These are phyloP conservation scores for Cosmia pyralina DNA, from an alignment of 2,888 invertebrate genomes.

Conservation along the genomic window DNA sequence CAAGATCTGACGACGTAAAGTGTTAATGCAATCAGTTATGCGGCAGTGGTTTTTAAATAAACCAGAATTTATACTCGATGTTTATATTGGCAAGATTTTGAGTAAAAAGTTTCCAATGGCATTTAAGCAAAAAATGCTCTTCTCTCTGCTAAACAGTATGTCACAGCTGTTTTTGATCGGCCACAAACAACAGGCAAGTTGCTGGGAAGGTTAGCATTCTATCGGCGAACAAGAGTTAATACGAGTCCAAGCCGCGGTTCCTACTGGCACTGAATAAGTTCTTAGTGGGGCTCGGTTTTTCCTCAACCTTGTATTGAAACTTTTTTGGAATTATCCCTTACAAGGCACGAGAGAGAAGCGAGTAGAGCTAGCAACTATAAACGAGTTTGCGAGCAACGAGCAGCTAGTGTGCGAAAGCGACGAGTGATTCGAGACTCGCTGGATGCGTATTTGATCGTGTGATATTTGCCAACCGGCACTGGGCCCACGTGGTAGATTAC, in stretches of 20 bases:
- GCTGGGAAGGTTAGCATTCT: slow-evolving; percentile 69
- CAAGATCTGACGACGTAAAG: too few species aligned
- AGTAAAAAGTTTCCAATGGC: too few species aligned
- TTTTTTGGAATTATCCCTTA: neutral
- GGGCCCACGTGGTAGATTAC: neutral
- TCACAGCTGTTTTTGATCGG: slow-evolving; percentile 55
- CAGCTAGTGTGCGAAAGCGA: too few species aligned
- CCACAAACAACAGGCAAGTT: slow-evolving; percentile 67
- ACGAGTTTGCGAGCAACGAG: neutral
- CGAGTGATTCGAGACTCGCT: neutral
- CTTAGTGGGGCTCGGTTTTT: slow-evolving; percentile 1
- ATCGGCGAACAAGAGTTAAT: slow-evolving; percentile 65
- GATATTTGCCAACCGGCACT: neutral
- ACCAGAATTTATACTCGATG: too few species aligned
- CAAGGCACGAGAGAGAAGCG: neutral
- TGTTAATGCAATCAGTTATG: too few species aligned
- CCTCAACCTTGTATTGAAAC: neutral
- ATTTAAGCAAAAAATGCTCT: neutral
- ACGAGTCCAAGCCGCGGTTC: slow-evolving; percentile 59
- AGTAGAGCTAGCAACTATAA: neutral
- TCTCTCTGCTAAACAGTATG: slow-evolving; percentile 14
- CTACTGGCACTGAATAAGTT: slow-evolving; percentile 44
- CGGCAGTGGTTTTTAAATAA: too few species aligned
- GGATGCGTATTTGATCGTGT: neutral
- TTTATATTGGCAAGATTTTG: too few species aligned